These are phyloP conservation scores for Teleogryllus occipitalis DNA, from an alignment of 1,140 invertebrate genomes.

Conservation along the genomic window DNA sequence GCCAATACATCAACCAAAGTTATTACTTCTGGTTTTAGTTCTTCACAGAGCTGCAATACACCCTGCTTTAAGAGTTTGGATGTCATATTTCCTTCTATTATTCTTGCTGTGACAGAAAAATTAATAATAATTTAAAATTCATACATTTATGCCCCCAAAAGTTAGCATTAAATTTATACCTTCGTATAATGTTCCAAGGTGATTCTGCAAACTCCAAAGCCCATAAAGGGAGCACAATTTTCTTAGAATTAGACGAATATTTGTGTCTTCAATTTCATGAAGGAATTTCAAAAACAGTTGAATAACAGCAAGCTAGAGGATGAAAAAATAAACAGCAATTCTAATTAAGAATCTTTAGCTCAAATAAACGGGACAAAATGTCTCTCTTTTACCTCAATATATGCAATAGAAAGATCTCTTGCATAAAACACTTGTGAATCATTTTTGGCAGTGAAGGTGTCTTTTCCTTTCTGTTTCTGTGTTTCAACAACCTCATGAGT, in stretches of 20 bases:
- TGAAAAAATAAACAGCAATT: neutral
- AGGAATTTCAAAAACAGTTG: neutral
- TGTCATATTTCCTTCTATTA: conserved; percentile 25
- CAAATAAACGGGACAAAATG: neutral
- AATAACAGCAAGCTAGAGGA: neutral
- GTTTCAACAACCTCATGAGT: conserved; percentile 48
- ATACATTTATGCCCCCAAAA: neutral
- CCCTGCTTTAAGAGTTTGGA: conserved; percentile 30
- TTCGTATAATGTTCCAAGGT: conserved; percentile 66
- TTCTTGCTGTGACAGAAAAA: conserved; percentile 28
- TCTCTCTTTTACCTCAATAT: conserved; percentile 40
- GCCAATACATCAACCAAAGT: conserved; percentile 73
- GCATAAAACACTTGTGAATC: conserved; percentile 67
- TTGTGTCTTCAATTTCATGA: conserved; percentile 34
- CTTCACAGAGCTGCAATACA: conserved; percentile 50
- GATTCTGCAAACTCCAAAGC: conserved; percentile 61
- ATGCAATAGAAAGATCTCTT: conserved; percentile 56
- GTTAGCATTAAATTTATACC: conserved; percentile 29
- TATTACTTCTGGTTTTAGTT: conserved; percentile 64
- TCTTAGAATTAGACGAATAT: conserved; percentile 46
- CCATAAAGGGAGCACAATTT: conserved; percentile 64
- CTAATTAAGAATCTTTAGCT: neutral
- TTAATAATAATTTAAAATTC: neutral
- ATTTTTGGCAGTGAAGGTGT: conserved; percentile 58
- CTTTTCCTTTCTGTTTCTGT: conserved; percentile 40